Percentiles rank a stretch among this genome's conserved stretches.
Evolutionary conservation across 2,888 invertebrate species (phyloP).

Genomic region (Pandemis cinnamomeana): DNA sequence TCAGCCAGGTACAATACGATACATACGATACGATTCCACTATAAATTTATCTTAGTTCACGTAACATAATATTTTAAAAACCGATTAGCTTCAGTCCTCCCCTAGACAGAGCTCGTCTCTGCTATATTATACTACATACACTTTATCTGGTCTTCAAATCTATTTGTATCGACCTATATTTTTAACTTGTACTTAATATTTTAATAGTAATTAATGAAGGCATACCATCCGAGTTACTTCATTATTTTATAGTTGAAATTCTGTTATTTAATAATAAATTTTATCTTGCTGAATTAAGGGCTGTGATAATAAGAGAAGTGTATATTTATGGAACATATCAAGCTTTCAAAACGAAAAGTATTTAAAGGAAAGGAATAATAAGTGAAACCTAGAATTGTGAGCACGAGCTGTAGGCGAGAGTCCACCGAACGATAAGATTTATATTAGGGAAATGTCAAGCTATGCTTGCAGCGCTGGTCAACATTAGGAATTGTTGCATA

Average conservation of each 20-base stretch:
- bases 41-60: background rate
- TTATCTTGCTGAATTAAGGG: slow-evolving; percentile 70
- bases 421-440: background rate
- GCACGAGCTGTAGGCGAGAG: background rate
- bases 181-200: slow-evolving; percentile 63
- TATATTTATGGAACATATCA: slow-evolving; percentile 71
- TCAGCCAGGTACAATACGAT: background rate
- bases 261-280: slow-evolving; percentile 69
- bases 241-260: slow-evolving; percentile 67
- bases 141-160: background rate
- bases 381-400: background rate
- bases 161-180: slow-evolving; percentile 30
- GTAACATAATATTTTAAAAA: no score
- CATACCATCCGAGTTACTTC: slow-evolving; percentile 56
- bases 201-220: slow-evolving; percentile 43
- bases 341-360: slow-evolving; percentile 49
- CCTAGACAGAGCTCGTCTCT: background rate
- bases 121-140: background rate
- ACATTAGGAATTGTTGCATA: background rate
- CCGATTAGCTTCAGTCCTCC: no score
- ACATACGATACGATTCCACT: background rate
- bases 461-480: background rate
- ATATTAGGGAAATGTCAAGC: background rate
- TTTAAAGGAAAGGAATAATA: background rate
- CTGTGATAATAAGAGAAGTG: slow-evolving; percentile 77